Evolutionary conservation across 2,113 vertebrate species (phyloP).

Genomic region (Ramphastos sulfuratus): DNA sequence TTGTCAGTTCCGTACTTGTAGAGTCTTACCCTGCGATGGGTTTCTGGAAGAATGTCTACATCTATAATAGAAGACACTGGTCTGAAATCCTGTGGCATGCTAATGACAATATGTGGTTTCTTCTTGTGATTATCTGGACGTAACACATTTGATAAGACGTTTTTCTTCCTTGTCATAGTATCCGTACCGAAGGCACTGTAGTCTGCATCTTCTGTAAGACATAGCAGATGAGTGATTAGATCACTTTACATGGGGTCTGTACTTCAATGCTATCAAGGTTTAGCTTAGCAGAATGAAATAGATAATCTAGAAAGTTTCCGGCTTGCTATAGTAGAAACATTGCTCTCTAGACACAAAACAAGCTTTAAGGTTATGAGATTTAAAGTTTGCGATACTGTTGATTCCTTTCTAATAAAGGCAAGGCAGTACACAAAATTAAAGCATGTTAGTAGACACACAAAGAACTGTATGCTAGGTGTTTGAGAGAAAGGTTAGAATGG

Average conservation of each 20-base stretch:
- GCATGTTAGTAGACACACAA: neutral
- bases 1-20: conserved; percentile 97
- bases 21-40: conserved; percentile 91
- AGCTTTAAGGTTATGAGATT: neutral
- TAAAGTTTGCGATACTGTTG: neutral
- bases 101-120: conserved; percentile 91
- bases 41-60: conserved; percentile 96
- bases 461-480: neutral
- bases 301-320: neutral
- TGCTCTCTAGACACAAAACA: neutral
- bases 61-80: conserved; percentile 98
- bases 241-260: neutral
- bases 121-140: conserved; percentile 88
- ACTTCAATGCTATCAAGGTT: accelerated
- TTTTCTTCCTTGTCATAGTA: conserved; percentile 91
- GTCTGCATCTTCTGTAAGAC: conserved; percentile 92
- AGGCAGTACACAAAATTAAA: neutral
- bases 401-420: neutral
- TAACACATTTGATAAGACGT: conserved; percentile 87
- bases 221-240: conserved; percentile 15
- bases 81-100: conserved; percentile 94
- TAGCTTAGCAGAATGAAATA: neutral
- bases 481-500: neutral
- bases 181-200: conserved; percentile 92
- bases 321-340: neutral